Evolutionary conservation across 2,888 invertebrate genomes (phyloP), one percentile per base, ranked within the genome.

Genomic region (Drosophila ezoana): DNA sequence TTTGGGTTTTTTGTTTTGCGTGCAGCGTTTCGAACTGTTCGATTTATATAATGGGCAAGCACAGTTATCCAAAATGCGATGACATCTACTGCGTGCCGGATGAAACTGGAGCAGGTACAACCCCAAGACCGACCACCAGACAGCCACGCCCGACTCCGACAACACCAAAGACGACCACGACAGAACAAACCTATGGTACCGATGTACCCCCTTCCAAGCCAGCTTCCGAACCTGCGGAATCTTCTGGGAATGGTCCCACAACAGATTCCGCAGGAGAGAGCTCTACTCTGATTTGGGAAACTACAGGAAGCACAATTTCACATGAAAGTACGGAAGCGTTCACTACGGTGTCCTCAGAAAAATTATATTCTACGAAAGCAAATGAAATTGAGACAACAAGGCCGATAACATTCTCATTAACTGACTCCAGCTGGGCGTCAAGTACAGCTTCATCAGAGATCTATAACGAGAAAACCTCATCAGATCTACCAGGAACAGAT

Each of bases 81-180:
- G 54, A 70, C n/a, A 37, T 77, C n/a, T 62, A 28, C 41, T 77
- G 76, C 10, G 9, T n/a, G 6, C 8, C 48, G 40, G 6, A 4
- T 3, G 9, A 5, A 4, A 0, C 3, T 4, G 59, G 44, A 41
- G 14, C 40, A 67, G 62, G 60, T 41, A 51, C 20, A 51, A 23
- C 35, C 11, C 8, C 47, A 2, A 68, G 14, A 33, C 51, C 62
- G 23, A 70, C 60, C 18, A 18, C 28, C 16, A 14, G 48, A 70
- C 65, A 49, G 5, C 54, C 64, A 44, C 48, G 18, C 1, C 59
- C 65, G 51, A 72, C 63, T 13, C 38, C 20, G 41, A 72, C 54
- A 14, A 38, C 52, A 18, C 23, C 35, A n/a, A 23, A 9, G 5
- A 58, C 66, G 16, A 52, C 54, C 4, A 9, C 32, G 13, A 49